Base-by-base conservation (phyloP, 1,140 invertebrate genomes). In the Fopius arisanus region DNA sequence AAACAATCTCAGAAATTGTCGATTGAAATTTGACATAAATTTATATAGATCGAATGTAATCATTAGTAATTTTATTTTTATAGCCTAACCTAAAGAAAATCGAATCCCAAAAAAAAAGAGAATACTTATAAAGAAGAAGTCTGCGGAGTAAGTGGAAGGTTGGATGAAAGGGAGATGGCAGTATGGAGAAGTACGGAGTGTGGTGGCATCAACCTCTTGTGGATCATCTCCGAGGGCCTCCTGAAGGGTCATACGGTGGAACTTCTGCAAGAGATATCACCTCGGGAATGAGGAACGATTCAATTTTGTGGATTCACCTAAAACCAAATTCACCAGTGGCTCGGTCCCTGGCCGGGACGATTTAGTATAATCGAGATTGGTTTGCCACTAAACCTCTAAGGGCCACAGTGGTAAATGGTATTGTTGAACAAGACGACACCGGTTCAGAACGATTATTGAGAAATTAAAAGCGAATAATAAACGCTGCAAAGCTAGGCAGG, bases 361-460 rank as follows among this genome's bases (percentile, higher is more conserved):
- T 67, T 69, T 74, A 48, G 54, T 29, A 59, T 74, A 74, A 74
- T 74, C 73, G 67, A 74, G 73, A 74, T 74, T 74, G 73, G 67
- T 41, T 48, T 28, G 40, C 73, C 73, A 67, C 73, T 40, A 67
- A 74, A 48, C 43, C 43, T 16, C 43, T 14, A n/a, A 16, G 43
- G 43, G 43, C 43, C 43, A 1, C 14, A n/a, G 43, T 48, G n/a
- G 43, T 48, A 48, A 40, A 67, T 40, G 65, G 33, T 33, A 14
- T 40, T 41, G 31, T 6, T 26, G 31, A 41, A n/a, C 4, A 48
- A 66, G 63, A 33, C 63, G 28, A 66, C 26, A 33, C 33, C 33
- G 63, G 14, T 31, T 28, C 59, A 63, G n/a, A 4, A 63, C 4
- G 59, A 23, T 31, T 63, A 14, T 63, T 62, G 21, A 29, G 21